A percentile compares a stretch with the other conserved stretches of the same genome.
phyloP scores from a whole-genome alignment of 2,888 invertebrate genomes.

The Julus scanicus region DNA sequence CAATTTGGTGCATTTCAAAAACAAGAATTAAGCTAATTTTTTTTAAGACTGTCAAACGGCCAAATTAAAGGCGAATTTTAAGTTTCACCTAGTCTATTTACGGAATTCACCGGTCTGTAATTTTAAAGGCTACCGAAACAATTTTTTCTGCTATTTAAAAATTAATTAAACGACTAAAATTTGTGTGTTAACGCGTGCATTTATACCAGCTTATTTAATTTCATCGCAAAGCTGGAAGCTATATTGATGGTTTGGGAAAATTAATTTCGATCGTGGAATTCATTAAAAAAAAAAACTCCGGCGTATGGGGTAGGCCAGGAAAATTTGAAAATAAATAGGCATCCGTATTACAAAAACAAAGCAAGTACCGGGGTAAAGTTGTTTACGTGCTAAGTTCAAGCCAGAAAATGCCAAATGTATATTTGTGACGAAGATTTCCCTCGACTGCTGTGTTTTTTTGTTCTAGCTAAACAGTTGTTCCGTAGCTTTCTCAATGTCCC shows the following conservation, averaged over 20 bases:
- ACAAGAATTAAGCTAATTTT: neutral
- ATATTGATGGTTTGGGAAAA: neutral
- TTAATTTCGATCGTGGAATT: neutral
- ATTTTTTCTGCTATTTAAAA: neutral
- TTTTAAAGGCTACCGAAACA: neutral
- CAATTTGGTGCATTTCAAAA: slow-evolving; percentile 4
- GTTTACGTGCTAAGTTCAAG: neutral
- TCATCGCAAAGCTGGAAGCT: slow-evolving; percentile 6
- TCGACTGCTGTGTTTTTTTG: neutral
- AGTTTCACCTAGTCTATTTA: neutral
- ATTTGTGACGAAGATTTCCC: neutral
- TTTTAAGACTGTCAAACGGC: too few relatives aligned
- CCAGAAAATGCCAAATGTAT: neutral
- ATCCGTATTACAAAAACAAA: slow-evolving; percentile 31
- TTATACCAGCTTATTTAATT: neutral
- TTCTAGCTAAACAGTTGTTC: slow-evolving; percentile 84
- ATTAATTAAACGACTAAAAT: neutral
- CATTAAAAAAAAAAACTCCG: neutral
- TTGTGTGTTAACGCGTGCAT: neutral
- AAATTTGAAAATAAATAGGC: neutral
- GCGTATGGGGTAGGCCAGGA: neutral
- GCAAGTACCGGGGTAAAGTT: neutral
- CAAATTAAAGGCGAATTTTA: neutral
- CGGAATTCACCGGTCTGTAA: neutral
- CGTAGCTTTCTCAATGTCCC: slow-evolving; percentile 92